Percentiles rank a stretch among this genome's conserved stretches.
Evolutionary conservation across 2,888 invertebrate species (phyloP).

Genomic region (Synanthedon andrenaeformis): DNA sequence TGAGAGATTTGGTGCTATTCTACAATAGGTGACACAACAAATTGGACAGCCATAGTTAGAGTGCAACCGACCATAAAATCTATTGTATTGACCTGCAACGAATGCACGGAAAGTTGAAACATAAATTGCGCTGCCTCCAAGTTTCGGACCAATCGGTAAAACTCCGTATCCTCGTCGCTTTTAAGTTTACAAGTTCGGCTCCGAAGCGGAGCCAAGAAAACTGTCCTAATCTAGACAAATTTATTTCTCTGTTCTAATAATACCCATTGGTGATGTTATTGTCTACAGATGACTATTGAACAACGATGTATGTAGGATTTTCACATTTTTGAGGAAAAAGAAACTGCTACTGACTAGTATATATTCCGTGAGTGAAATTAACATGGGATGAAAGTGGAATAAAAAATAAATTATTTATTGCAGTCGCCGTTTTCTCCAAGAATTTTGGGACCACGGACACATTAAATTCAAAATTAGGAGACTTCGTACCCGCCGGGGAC

Average conservation of each 20-base stretch:
- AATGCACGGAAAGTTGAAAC: conserved; percentile 35
- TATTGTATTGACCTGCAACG: conserved; percentile 39
- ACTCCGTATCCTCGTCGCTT: neutral
- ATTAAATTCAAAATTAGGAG: no score
- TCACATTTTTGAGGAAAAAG: no score
- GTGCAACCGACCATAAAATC: conserved; percentile 2
- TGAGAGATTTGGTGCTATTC: neutral
- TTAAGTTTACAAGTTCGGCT: neutral
- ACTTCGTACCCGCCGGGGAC: no score
- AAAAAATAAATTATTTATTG: no score
- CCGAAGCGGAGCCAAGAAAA: neutral
- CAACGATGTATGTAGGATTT: no score
- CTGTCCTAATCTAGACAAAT: neutral
- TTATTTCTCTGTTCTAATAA: neutral
- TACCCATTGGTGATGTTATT: no score
- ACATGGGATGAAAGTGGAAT: no score
- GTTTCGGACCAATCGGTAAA: conserved; percentile 7
- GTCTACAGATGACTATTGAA: no score
- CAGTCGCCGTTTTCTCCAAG: no score
- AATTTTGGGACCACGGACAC: no score
- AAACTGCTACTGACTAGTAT: no score
- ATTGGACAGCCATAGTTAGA: neutral
- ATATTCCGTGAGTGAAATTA: no score
- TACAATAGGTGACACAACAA: neutral
- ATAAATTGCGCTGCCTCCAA: conserved; percentile 38